A percentile compares a stretch with the other conserved stretches of the same genome.
These are phyloP conservation scores for Parelbella ahira DNA, from an alignment of 2,888 invertebrate species.

Conservation along the genomic window DNA sequence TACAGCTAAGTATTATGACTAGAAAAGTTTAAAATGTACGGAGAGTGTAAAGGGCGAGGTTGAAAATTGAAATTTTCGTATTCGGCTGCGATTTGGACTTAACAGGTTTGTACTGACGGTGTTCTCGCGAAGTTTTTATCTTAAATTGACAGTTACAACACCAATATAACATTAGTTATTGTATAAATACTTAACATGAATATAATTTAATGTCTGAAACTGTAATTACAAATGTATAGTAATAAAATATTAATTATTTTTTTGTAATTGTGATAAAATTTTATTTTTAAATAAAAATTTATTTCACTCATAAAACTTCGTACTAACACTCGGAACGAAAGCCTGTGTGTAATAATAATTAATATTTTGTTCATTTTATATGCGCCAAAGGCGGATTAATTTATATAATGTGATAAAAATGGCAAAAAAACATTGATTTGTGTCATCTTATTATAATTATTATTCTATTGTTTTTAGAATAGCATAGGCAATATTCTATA, in stretches of 20 bases:
- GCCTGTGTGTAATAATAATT: constrained; percentile 8
- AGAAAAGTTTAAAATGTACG: constrained; percentile 52
- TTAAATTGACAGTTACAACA: too few species aligned
- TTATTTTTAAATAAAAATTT: too few species aligned
- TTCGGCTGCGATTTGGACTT: constrained; percentile 39
- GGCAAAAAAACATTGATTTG: constrained; percentile 42
- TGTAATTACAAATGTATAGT: constrained; percentile 24
- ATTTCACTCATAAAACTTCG: constrained; percentile 9
- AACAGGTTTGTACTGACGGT: constrained; percentile 31
- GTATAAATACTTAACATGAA: too few species aligned
- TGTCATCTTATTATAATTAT: constrained; percentile 33
- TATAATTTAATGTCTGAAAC: too few species aligned
- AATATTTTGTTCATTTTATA: constrained; percentile 26
- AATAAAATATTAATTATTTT: neutral
- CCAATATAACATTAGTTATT: too few species aligned
- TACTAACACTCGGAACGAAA: constrained; percentile 2
- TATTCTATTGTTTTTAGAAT: constrained; percentile 33
- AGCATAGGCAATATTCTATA: constrained; percentile 25
- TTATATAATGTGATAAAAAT: constrained; percentile 60
- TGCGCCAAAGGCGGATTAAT: constrained; percentile 68
- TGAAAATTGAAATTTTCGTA: constrained; percentile 43
- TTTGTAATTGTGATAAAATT: too few species aligned
- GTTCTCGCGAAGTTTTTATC: constrained; percentile 34
- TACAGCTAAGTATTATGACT: constrained; percentile 61
- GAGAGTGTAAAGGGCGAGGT: constrained; percentile 56